Conservation (phyloP, 2,797 vertebrate genomes). For the Enteromius fasciolatus region DNA sequence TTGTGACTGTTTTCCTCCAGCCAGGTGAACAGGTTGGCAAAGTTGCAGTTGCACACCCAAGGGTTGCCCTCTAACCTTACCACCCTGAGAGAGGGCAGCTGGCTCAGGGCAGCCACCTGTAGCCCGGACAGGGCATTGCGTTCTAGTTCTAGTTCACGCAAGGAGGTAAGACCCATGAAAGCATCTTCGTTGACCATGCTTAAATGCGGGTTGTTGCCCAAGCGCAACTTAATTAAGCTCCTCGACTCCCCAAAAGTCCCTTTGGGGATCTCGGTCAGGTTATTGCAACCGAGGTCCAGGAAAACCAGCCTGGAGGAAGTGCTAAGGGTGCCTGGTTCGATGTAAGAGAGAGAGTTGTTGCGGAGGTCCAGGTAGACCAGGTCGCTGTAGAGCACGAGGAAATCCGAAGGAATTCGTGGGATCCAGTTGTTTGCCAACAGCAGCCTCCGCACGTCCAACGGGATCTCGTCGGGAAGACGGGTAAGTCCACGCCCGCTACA, state of each 20-base stretch:
- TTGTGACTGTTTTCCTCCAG: constrained; percentile 91
- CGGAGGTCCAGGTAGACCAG: constrained; percentile 95
- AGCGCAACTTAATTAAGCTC: constrained; percentile 88
- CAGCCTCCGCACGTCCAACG: constrained; percentile 92
- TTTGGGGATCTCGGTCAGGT: constrained; percentile 90
- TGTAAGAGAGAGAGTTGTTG: constrained; percentile 91
- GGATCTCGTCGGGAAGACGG: constrained; percentile 88
- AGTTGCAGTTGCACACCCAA: constrained; percentile 96
- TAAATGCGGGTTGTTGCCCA: constrained; percentile 91
- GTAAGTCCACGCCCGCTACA: constrained; percentile 92
- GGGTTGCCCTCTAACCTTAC: constrained; percentile 94
- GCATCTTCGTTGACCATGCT: constrained; percentile 89
- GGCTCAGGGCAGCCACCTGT: constrained; percentile 85
- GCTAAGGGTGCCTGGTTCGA: constrained; percentile 92
- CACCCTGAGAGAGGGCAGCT: constrained; percentile 88
- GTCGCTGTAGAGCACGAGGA: constrained; percentile 94
- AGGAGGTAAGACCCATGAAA: constrained; percentile 89
- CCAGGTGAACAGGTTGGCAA: constrained; percentile 93
- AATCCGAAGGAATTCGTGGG: constrained; percentile 89
- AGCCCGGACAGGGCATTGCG: constrained; percentile 91
- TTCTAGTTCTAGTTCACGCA: constrained; percentile 93
- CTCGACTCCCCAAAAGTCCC: constrained; percentile 90
- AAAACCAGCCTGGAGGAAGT: constrained; percentile 92
- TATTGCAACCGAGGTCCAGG: constrained; percentile 94
- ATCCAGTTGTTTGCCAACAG: constrained; percentile 94